Evolutionary conservation across 2,888 invertebrate species (phyloP).

Genomic region (Thysanoteuthis rhombus): DNA sequence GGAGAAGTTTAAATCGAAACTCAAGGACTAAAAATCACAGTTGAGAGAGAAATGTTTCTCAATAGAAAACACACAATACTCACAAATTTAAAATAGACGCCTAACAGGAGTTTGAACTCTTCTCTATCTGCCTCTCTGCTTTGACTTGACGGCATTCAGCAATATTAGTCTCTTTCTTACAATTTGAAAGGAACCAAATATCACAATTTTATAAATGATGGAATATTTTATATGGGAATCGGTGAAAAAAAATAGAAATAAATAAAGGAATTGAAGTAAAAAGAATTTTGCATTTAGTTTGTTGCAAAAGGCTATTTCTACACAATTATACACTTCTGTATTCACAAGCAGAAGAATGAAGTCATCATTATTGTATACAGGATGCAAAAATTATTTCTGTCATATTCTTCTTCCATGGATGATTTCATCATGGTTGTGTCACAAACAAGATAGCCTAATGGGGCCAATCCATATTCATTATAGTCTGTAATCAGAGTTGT

Average conservation of each 20-base stretch:
- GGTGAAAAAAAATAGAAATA: neutral
- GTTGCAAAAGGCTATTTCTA: conserved; percentile 12
- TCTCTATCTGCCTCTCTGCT: too few relatives aligned
- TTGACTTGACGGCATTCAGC: neutral
- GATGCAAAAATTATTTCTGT: neutral
- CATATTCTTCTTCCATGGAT: neutral
- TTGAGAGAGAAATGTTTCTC: too few relatives aligned
- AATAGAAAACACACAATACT: neutral
- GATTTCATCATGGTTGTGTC: too few relatives aligned
- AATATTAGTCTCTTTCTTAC: neutral
- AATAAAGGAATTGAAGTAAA: neutral
- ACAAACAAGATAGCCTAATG: too few relatives aligned
- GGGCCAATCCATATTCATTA: too few relatives aligned
- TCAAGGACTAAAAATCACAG: too few relatives aligned
- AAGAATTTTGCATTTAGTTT: neutral
- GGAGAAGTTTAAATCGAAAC: too few relatives aligned
- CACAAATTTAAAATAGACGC: neutral
- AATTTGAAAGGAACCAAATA: neutral
- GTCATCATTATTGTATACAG: neutral
- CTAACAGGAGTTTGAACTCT: neutral
- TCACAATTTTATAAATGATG: conserved; percentile 12
- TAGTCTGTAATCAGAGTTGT: too few relatives aligned
- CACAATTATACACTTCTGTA: neutral
- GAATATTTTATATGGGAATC: conserved; percentile 12
- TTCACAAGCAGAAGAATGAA: neutral